These are phyloP conservation scores for Euleptes europaea DNA, from an alignment of 2,113 vertebrate species.

Conservation along the genomic window DNA sequence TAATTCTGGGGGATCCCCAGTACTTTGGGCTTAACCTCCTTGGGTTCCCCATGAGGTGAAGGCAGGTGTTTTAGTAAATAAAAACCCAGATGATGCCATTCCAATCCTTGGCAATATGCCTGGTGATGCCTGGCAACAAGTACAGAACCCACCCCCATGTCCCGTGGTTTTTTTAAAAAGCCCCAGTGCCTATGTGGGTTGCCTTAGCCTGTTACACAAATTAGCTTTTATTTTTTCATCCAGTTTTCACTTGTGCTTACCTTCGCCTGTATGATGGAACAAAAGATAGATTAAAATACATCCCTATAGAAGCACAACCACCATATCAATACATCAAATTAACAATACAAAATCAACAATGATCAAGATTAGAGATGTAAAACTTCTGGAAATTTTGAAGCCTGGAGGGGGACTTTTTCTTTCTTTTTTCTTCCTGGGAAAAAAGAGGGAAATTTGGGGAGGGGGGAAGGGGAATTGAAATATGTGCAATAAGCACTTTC, in stretches of 20 bases:
- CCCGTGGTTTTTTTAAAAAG: neutral
- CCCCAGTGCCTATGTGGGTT: neutral
- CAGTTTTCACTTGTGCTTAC: neutral
- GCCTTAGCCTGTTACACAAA: neutral
- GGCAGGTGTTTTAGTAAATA: too few relatives aligned
- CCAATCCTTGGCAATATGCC: too few relatives aligned
- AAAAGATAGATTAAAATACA: neutral
- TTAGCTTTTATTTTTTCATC: neutral
- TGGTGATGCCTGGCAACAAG: neutral
- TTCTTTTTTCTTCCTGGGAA: neutral
- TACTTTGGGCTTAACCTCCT: too few relatives aligned
- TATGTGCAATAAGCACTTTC: too few relatives aligned
- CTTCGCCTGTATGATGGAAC: neutral
- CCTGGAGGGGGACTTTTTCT: neutral
- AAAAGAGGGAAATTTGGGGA: neutral
- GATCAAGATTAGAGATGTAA: neutral
- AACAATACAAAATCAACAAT: neutral
- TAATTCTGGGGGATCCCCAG: too few relatives aligned
- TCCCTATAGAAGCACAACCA: accelerated
- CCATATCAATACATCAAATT: neutral
- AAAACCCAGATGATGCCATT: too few relatives aligned
- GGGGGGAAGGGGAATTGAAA: too few relatives aligned
- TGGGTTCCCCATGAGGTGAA: too few relatives aligned
- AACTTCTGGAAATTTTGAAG: too few relatives aligned
- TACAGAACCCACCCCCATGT: neutral